phyloP scores from a whole-genome alignment of 1,140 invertebrate genomes.

The Saccostrea echinata region DNA sequence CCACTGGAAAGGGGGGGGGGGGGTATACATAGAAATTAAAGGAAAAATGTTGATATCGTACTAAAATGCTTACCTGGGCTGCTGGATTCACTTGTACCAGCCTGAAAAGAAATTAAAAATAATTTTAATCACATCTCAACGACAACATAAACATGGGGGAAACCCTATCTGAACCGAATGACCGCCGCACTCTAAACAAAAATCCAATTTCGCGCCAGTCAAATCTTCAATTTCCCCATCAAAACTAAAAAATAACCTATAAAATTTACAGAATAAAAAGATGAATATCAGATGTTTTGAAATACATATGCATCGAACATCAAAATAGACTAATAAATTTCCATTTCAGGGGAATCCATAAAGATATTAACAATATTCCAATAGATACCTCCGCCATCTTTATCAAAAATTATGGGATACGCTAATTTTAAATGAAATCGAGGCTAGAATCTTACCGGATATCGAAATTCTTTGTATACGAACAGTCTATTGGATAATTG shows the following conservation, averaged over 20 bases:
- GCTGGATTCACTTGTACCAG: slow-evolving; percentile 76
- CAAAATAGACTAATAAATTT: slow-evolving; percentile 7
- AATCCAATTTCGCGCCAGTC: slow-evolving; percentile 39
- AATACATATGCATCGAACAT: slow-evolving; percentile 41
- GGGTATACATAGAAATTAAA: background rate
- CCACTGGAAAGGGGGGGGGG: background rate
- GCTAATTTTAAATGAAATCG: slow-evolving; percentile 70
- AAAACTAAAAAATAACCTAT: background rate
- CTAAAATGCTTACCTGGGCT: slow-evolving; percentile 74
- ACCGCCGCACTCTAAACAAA: background rate
- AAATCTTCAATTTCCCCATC: background rate
- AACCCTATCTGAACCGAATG: slow-evolving; percentile 14
- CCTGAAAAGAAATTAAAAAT: slow-evolving; percentile 68
- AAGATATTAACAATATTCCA: slow-evolving; percentile 51
- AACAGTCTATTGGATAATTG: slow-evolving; percentile 27
- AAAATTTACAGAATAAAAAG: slow-evolving; percentile 31
- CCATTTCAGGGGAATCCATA: slow-evolving; percentile 60
- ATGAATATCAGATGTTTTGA: slow-evolving; percentile 43
- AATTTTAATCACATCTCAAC: background rate
- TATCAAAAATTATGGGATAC: slow-evolving; percentile 71
- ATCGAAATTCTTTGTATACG: background rate
- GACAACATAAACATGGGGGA: slow-evolving; percentile 11
- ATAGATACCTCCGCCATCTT: slow-evolving; percentile 77
- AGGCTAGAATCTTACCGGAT: slow-evolving; percentile 62
- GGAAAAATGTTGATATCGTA: background rate